Evolutionary conservation across 2,888 invertebrate genomes (phyloP).

Genomic region (Lasioglossum pauxillum): DNA sequence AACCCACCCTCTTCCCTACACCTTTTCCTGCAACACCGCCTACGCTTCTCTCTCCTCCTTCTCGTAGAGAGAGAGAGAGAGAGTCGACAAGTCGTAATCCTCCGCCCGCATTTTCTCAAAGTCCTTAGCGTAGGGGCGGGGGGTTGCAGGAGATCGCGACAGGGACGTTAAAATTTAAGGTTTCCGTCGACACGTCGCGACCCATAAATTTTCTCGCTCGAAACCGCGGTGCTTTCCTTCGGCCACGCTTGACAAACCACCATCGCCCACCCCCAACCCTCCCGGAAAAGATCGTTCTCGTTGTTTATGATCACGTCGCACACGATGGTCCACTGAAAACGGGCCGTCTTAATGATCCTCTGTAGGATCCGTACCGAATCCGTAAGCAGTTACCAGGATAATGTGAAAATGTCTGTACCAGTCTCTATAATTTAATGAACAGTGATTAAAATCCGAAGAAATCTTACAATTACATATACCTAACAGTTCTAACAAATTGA

Average conservation of each 20-base stretch:
- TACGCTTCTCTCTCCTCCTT: not conserved
- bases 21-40: slow-evolving; percentile 56
- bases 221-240: slow-evolving; percentile 60
- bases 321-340: not conserved
- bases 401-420: not conserved
- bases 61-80: slow-evolving; percentile 13
- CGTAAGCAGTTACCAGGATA: not conserved
- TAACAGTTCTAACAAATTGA: no score
- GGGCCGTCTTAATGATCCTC: not conserved
- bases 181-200: slow-evolving; percentile 81
- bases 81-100: slow-evolving; percentile 57
- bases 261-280: slow-evolving; percentile 13
- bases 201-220: slow-evolving; percentile 79
- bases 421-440: not conserved
- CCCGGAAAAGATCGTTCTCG: slow-evolving; percentile 7
- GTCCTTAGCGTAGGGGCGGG: slow-evolving; percentile 66
- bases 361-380: not conserved
- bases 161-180: slow-evolving; percentile 81
- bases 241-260: slow-evolving; percentile 47
- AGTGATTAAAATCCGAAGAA: not conserved
- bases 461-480: no score
- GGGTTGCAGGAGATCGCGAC: slow-evolving; percentile 69
- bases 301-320: not conserved
- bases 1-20: slow-evolving; percentile 64
- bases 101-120: slow-evolving; percentile 44